phyloP scores from a whole-genome alignment of 2,113 vertebrate genomes.

The Heloderma charlesbogerti region DNA sequence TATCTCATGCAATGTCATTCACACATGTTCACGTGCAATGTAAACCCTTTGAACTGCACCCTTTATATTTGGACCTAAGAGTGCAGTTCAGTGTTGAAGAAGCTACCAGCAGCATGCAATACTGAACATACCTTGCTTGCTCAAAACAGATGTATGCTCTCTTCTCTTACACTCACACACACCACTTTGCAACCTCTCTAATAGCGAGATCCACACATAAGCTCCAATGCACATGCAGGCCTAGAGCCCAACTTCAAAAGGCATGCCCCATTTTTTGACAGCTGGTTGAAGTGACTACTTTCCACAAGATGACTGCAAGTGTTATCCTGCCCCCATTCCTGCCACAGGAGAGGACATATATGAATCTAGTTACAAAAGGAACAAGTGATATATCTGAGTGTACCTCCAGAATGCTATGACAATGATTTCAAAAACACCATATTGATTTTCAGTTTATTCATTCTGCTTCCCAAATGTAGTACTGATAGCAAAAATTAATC shows the following conservation, averaged over 20 bases:
- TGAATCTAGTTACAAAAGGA: neutral
- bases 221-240: neutral
- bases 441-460: constrained; percentile 13
- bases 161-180: neutral
- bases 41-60: neutral
- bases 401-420: constrained; percentile 7
- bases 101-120: neutral
- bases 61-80: too few species aligned
- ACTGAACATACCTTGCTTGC: neutral
- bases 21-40: neutral
- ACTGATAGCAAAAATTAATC: constrained; percentile 32
- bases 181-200: neutral
- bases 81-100: neutral
- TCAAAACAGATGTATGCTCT: neutral
- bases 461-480: constrained; percentile 17
- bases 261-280: neutral
- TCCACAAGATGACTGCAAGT: neutral
- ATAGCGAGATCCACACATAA: neutral
- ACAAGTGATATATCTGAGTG: neutral
- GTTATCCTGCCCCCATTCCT: too few species aligned
- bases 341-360: neutral
- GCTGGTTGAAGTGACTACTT: neutral
- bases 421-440: constrained; percentile 33
- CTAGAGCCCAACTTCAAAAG: neutral
- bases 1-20: neutral